Base-by-base conservation (phyloP, 2,888 invertebrate species). In the Sarcophaga caerulescens region DNA sequence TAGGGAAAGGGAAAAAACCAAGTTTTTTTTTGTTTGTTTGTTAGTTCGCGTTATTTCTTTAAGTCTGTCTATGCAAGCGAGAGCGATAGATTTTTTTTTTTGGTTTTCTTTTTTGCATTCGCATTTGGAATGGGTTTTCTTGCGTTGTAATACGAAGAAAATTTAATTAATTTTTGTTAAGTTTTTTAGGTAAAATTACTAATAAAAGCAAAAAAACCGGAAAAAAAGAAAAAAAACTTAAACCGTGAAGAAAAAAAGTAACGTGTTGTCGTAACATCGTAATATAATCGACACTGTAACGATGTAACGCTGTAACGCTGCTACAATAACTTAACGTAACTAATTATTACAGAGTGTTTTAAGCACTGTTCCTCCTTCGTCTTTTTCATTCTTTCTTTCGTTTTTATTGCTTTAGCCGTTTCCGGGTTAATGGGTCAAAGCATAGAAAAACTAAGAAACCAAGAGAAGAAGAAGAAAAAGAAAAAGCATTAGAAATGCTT, bases 151-250 rank as follows among this genome's bases (percentile, higher is more conserved):
- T 17, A 66, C 45, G 17, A 74, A 35, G 52, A 74, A 75, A 75
- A 75, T 69, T 81, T 81, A 81, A 81, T 81, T 81, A 81, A 81
- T 63, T 81, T 52, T 81, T 68, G 19, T 74, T 68, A 62, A 47
- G n/a, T 75, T 12, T 52, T 52, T 12, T 52, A 52, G 52, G 12
- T 52, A 4, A 14, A 47, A 12, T 4, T 0, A 47, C 47, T 14
- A 4, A 47, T 47, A 47, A 47, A 47, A 47, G 47, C 14, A 14
- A 52, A 12, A 17, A 52, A 52, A 17, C 12, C 2, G 12, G 47
- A 47, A 47, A 47, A 47, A 25, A 25, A 25, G 25, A 25, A 25
- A 25, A 6, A 45, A 74, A 73, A 68, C 68, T 60, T 12, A 35
- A 35, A 6, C 35, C 6, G 17, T 52, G 0, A 52, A 57, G 52